Conservation (phyloP, 1,140 invertebrate genomes). For the Acromyrmex echinatior region DNA sequence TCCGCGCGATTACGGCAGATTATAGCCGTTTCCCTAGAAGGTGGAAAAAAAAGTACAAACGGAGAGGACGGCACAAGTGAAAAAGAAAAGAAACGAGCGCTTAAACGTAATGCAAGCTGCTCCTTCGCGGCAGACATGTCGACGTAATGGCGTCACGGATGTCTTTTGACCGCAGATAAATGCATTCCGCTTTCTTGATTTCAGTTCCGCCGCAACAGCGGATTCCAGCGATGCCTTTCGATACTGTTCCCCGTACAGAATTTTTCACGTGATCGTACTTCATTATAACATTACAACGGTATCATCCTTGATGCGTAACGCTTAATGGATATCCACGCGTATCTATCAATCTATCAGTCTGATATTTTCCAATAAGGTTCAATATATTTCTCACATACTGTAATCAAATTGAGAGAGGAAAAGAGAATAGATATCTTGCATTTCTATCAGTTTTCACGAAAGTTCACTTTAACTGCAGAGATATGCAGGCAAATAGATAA, state of each 20-base stretch:
- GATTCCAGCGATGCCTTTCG: conserved; percentile 27
- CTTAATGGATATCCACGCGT: background rate
- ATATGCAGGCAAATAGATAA: background rate
- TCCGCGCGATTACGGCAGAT: no score
- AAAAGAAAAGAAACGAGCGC: background rate
- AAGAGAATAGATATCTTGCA: background rate
- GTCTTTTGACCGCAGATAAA: conserved; percentile 67
- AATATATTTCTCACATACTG: conserved; percentile 1
- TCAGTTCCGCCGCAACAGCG: conserved; percentile 33
- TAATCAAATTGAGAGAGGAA: background rate
- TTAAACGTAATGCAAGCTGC: conserved; percentile 2
- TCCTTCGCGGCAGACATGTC: conserved; percentile 73
- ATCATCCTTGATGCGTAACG: background rate
- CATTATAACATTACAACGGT: background rate
- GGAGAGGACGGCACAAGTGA: background rate
- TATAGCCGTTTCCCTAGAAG: no score
- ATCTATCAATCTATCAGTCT: background rate
- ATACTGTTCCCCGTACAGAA: no score
- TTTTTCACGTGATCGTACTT: background rate
- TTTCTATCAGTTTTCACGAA: background rate
- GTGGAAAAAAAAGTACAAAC: background rate
- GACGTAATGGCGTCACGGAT: conserved; percentile 74
- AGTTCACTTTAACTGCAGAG: background rate
- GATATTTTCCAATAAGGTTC: conserved; percentile 17
- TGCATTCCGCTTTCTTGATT: conserved; percentile 33